Conservation (phyloP, 2,113 vertebrate genomes). For the Pteronura brasiliensis region DNA sequence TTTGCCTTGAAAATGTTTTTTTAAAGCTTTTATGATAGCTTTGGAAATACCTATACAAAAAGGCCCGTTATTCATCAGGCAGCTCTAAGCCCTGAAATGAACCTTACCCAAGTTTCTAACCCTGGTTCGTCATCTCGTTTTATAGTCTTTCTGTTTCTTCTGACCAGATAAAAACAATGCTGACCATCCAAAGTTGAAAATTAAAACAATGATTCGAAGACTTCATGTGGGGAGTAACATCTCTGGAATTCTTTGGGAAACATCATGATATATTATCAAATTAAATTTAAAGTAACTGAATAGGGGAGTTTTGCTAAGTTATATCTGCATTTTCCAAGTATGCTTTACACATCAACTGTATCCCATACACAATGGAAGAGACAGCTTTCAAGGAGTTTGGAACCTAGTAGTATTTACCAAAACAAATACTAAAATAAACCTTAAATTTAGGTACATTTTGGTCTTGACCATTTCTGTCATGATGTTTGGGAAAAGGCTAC, state of each 20-base stretch:
- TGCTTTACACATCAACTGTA: neutral
- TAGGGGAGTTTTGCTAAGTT: neutral
- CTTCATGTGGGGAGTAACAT: neutral
- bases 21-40: neutral
- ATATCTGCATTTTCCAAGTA: neutral
- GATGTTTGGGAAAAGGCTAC: neutral
- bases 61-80: neutral
- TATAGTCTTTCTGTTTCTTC: neutral
- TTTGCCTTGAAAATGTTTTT: constrained; percentile 39
- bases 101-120: constrained; percentile 15
- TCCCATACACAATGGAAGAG: neutral
- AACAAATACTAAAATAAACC: neutral
- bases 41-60: constrained; percentile 22
- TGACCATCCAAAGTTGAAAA: neutral
- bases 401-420: neutral
- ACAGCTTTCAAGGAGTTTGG: neutral
- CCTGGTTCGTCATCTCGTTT: constrained; percentile 7
- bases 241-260: constrained; percentile 21
- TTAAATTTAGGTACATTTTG: neutral
- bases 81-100: constrained; percentile 28
- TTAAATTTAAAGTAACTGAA: neutral
- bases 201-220: neutral
- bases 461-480: neutral
- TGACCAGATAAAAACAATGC: neutral
- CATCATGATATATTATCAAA: neutral